Evolutionary conservation across 2,113 vertebrate species (phyloP).

Genomic region (Myiopsitta monachus): DNA sequence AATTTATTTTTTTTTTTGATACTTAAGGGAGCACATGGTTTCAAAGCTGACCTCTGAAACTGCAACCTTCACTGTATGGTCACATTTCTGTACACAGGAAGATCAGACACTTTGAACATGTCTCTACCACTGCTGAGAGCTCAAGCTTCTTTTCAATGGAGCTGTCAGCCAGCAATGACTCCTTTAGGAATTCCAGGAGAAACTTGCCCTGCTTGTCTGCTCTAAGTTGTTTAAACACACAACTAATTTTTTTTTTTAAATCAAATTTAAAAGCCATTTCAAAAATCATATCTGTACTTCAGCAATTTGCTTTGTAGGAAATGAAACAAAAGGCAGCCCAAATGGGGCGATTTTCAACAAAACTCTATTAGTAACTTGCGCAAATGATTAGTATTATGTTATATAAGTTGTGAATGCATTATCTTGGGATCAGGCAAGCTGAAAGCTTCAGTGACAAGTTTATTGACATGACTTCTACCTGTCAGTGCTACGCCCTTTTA

Average conservation of each 20-base stretch:
- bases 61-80: neutral
- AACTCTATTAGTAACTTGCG: neutral
- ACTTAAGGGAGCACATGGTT: neutral
- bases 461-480: neutral
- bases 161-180: neutral
- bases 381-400: neutral
- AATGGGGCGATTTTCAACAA: conserved; percentile 25
- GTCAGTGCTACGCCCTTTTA: neutral
- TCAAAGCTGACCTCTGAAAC: neutral
- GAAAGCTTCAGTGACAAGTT: neutral
- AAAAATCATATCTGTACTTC: conserved; percentile 52
- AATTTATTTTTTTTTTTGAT: neutral
- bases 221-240: conserved; percentile 33
- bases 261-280: conserved; percentile 64
- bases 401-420: neutral
- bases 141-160: neutral
- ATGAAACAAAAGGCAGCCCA: conserved; percentile 21
- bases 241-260: neutral
- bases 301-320: conserved; percentile 50
- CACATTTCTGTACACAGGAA: neutral
- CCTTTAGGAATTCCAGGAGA: neutral
- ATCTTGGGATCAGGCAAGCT: neutral
- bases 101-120: neutral
- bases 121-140: neutral
- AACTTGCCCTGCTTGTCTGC: neutral